Evolutionary conservation across 2,888 invertebrate species (phyloP), one percentile per base, ranked within the genome.

Genomic region (Pharmacophagus antenor): DNA sequence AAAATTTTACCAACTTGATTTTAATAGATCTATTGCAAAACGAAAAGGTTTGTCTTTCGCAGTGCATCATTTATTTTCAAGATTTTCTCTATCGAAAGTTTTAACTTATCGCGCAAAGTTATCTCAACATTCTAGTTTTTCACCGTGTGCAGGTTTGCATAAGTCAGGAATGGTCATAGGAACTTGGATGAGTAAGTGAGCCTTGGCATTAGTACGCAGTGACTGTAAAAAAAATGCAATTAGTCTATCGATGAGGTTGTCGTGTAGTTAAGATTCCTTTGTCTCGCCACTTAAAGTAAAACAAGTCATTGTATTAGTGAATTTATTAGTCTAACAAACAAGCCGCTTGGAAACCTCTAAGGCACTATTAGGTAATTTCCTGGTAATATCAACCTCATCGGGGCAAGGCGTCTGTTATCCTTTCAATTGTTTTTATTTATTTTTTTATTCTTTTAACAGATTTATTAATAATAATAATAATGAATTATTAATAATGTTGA

Each of bases 141-240:
- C 74, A 76, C 67, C 72, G 72, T 74, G 73, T 80, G 81, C 79
- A 80, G 77, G 80, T 82, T 84, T 85, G 80, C 83, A 81, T 85
- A 80, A 80, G 68, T 71, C 83, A 80, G 85, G 82, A 85, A 85
- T 86, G 87, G 85, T 84, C 82, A 80, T 84, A 83, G 82, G 82
- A 83, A 80, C 80, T 83, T 71, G 70, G 84, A 85, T 87, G 88
- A 87, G 87, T 88, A 86, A 88, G 86, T 88, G 80, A 74, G 77
- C 88, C 88, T 88, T 88, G 88, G 84, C 81, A 83, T 83, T 85
- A 86, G 85, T 84, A 73, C 77, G 74, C 71, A 75, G 75, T 81
- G 84, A 80, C 83, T 75, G 84, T 75, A 88, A 88, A 89, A 37
- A 37, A 61, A 88, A 88, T 77, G 83, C 80, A 89, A 88, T 89